Evolutionary conservation across 2,797 vertebrate genomes (phyloP).

Genomic region (Argya squamiceps): DNA sequence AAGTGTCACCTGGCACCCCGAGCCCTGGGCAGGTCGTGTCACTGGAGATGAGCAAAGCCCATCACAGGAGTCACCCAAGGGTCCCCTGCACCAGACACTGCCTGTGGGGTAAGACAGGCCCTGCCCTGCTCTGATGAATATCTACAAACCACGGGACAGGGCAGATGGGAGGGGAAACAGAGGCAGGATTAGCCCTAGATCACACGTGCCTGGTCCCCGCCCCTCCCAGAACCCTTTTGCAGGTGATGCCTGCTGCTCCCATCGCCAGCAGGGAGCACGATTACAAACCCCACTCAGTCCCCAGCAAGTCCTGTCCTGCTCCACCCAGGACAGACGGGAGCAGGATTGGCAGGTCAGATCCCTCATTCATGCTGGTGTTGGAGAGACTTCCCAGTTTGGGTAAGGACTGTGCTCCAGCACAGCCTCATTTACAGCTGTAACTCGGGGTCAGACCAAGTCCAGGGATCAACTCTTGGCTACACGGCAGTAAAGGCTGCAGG

Average conservation of each 20-base stretch:
- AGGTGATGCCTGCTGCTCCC: neutral
- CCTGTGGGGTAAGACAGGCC: accelerated
- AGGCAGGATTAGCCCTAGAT: neutral
- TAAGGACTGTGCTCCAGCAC: neutral
- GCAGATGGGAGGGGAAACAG: neutral
- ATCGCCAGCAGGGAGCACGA: neutral
- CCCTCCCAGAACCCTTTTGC: neutral
- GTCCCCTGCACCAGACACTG: accelerated
- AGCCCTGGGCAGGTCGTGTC: neutral
- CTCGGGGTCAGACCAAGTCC: neutral
- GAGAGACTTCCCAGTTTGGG: neutral
- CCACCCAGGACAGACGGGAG: neutral
- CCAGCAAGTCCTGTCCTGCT: neutral
- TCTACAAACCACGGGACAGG: neutral
- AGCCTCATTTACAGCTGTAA: neutral
- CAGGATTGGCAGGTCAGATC: neutral
- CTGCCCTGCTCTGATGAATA: neutral
- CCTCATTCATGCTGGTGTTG: neutral
- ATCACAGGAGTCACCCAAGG: neutral
- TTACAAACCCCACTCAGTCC: neutral
- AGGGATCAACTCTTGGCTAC: neutral
- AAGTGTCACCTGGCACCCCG: accelerated
- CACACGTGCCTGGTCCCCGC: neutral
- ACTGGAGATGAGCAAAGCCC: neutral
- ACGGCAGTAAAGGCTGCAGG: neutral